A percentile compares a stretch with the other conserved stretches of the same genome.
These are phyloP conservation scores for Drosophila cracens DNA, from an alignment of 2,888 invertebrate species.

Conservation along the genomic window DNA sequence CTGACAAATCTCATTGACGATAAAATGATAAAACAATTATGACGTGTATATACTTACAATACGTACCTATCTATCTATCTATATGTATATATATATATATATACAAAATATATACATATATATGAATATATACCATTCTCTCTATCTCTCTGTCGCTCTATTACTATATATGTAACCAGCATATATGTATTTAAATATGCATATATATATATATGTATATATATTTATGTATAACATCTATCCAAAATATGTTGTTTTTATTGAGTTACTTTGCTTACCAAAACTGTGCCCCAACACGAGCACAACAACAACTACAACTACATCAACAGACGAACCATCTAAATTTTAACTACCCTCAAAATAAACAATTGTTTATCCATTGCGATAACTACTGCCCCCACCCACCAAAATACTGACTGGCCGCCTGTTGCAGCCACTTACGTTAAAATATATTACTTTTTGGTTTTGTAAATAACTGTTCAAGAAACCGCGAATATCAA, in stretches of 20 bases:
- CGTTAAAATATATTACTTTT: conserved; percentile 79
- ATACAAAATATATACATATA: conserved; percentile 16
- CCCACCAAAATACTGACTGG: conserved; percentile 30
- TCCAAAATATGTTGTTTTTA: conserved; percentile 66
- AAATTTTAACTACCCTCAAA: background rate
- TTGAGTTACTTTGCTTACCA: conserved; percentile 70
- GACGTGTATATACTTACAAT: conserved; percentile 63
- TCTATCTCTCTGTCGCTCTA: conserved; percentile 41
- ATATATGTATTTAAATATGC: conserved; percentile 32
- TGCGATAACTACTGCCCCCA: conserved; percentile 8
- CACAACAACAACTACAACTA: conserved; percentile 15
- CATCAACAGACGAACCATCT: conserved; percentile 17
- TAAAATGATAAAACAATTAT: conserved; percentile 83
- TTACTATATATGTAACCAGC: conserved; percentile 42
- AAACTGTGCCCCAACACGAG: conserved; percentile 20
- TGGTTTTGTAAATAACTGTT: conserved; percentile 76
- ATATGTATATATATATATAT: conserved; percentile 22
- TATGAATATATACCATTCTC: conserved; percentile 50
- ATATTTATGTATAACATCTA: conserved; percentile 43
- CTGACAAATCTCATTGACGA: conserved; percentile 79
- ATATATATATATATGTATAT: conserved; percentile 29
- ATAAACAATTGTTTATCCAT: conserved; percentile 9
- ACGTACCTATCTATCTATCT: conserved; percentile 37
- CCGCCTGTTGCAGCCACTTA: conserved; percentile 51
- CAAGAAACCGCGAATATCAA: conserved; percentile 20